Base-by-base conservation (phyloP, 2,113 vertebrate genomes). In the Prunella fulvescens region DNA sequence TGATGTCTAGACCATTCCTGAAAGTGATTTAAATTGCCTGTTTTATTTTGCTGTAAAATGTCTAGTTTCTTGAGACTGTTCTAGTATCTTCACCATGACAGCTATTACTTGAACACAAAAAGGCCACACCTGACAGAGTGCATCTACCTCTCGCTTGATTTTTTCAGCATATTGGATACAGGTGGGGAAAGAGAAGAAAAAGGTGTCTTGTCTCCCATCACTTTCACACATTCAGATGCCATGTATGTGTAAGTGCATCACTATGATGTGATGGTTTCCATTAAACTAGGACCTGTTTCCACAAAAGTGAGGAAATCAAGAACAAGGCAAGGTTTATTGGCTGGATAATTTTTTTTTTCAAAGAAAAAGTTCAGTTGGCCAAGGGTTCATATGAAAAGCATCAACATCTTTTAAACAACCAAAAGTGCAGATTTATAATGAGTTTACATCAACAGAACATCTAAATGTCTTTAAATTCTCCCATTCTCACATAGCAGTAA, bases 151-250 rank as follows among this genome's bases (percentile, higher is more conserved):
- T 81, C 5, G 4, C 12, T 61, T 5, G 7, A 62, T 62, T 87
- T 29, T 64, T 81, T 62, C 0, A 0, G 2, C 8, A 20, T 78
- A 13, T 85, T 3, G 3, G 13, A 53, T 66, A 58, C 9, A 62
- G 20, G 20, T 0, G 0, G 5, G 5, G 5, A 54, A 66, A 84
- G 9, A 64, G 13, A 51, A 57, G 12, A 48, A 62, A 48, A 58
- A 23, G 4, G 7, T 57, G 5, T 24, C 14, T 57, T 19, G 35
- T 44, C 17, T 67, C 9, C 31, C 24, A 42, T 28, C 3, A 1
- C 15, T 81, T 8, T 81, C 39, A 66, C 29, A 19, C 7, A 23
- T 84, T 78, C 50, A 47, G 31, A 39, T 51, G 14, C 16, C 39
- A n/a, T 35, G 3, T 19, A 12, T 20, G 3, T n/a, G 6, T 44